Evolutionary conservation across 2,113 vertebrate species (phyloP), one percentile per base, ranked within the genome.

Genomic region (Archilochus colubris): DNA sequence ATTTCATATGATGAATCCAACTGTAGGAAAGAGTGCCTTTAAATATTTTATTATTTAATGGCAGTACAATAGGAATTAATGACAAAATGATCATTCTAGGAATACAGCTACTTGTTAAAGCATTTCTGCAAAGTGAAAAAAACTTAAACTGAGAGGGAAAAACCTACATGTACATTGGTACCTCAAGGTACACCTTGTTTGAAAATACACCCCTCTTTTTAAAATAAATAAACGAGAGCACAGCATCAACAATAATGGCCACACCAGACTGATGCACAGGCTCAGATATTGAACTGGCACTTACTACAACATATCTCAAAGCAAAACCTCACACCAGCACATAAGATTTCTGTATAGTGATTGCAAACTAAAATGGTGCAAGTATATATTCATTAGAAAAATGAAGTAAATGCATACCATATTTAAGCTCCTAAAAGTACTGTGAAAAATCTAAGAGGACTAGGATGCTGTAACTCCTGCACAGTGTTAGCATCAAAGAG

Each of bases 11-110:
- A 79, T 57, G 30, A 81, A 62, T 55, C 10, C 22, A 86, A 22
- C 40, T n/a, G 7, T 15, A 62, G 63, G 66, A 86, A 73, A 68
- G 28, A 68, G 14, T 63, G 27, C 6, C 30, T 86, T 91, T 66
- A 95, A 93, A 69, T 76, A 90, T 30, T 69, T 93, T 86, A 36
- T 93, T 28, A 61, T 75, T 92, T 89, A 95, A 86, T 55, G 20
- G 24, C 13, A 63, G 38, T 25, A 73, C 51, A 69, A 66, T 3
- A 69, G 24, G 44, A 95, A 94, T 86, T 93, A 91, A 95, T 73
- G 51, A 85, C 44, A 82, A 24, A 88, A 91, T 94, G 73, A 82
- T 38, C 63, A 82, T 67, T 81, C 30, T 55, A 67, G 24, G 31
- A 89, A 78, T 86, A 93, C 5, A 28, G 46, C 51, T 67, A 57